Base-by-base conservation (phyloP, 2,113 vertebrate genomes). In the Sorex fumeus region DNA sequence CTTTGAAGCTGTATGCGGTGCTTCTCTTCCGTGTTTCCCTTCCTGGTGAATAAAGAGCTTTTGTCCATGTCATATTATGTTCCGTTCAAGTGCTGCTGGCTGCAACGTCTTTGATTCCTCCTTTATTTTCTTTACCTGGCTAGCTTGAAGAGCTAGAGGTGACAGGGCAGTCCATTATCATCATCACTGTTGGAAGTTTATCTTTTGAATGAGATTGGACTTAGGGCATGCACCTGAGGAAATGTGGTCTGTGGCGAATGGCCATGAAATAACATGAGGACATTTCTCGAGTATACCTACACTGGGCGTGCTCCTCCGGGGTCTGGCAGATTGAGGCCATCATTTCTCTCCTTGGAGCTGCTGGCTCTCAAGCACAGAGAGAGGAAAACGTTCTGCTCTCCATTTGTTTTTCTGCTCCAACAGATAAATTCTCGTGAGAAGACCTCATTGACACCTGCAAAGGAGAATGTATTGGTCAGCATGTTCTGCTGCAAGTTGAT, bases 61-160 rank as follows among this genome's bases (percentile, higher is more conserved):
- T 87, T 70, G 79, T 82, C 72, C 18, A 23, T 23, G 53, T 45
- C 30, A 21, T 50, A 19, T 15, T 19, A 21, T 64, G 66, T 91
- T 85, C 34, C 3, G 6, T 66, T 34, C 32, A 71, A 85, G 83
- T 15, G 60, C 36, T 62, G 8, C 69, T 82, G 57, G 75, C 87
- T 89, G 19, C 76, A 47, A 18, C 47, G 66, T 27, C 77, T 84
- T 87, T 84, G 80, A 25, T 36, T 50, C 1, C 32, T 19, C 18
- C 87, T 90, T 84, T 57, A 13, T 75, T 90, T 80, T 84, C 78
- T 90, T 87, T 32, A 67, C 72, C 83, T 71, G 57, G 36, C n/a
- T 45, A 45, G 19, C 36, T 53, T 0, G 1, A 36, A 84, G 72
- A 76, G 67, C 40, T 45, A 53, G 85, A 94, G 74, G 66, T 36